Conservation (phyloP, 2,797 vertebrate species). For the Pangasius macronema region DNA sequence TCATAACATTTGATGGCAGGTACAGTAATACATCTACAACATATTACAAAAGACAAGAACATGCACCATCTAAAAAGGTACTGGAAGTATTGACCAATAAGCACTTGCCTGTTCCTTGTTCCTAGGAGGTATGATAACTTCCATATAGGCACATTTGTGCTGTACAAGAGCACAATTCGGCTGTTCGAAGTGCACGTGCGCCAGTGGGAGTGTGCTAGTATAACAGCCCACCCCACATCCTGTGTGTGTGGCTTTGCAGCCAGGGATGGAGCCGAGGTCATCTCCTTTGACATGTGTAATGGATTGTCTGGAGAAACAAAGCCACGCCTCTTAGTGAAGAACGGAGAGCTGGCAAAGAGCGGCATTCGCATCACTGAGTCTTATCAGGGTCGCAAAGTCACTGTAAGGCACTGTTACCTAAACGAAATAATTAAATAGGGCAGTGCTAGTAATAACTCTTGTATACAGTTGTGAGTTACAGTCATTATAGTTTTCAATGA, state of each 20-base stretch:
- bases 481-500: neutral
- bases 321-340: conserved; percentile 73
- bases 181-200: conserved; percentile 76
- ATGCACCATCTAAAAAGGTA: neutral
- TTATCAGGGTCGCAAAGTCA: conserved; percentile 88
- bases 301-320: conserved; percentile 70
- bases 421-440: neutral
- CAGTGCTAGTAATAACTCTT: neutral
- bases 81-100: neutral
- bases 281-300: conserved; percentile 80
- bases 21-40: conserved; percentile 58
- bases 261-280: conserved; percentile 69
- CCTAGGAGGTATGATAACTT: conserved; percentile 76
- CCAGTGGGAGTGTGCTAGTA: conserved; percentile 79
- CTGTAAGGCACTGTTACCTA: conserved; percentile 73
- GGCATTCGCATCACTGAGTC: conserved; percentile 69
- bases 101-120: conserved; percentile 29
- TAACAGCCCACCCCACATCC: conserved; percentile 59
- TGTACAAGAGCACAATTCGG: conserved; percentile 67
- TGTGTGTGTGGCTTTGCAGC: conserved; percentile 77
- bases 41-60: neutral
- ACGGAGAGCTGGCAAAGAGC: conserved; percentile 37
- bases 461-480: neutral
- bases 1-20: conserved; percentile 83
- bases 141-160: conserved; percentile 76